Evolutionary conservation across 2,113 vertebrate species (phyloP).

Genomic region (Psittacula cyanocephala): DNA sequence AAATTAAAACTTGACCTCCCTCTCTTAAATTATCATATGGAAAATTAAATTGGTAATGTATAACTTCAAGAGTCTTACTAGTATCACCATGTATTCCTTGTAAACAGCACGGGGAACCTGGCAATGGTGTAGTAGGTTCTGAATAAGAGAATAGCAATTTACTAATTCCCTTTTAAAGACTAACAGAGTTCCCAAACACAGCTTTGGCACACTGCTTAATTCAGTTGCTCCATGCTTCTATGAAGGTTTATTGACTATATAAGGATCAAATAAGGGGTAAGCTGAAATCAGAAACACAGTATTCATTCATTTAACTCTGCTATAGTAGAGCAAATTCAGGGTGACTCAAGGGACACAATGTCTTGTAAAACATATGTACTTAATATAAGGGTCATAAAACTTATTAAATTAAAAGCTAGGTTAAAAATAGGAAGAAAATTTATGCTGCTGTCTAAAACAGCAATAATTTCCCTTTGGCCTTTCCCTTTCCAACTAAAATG

Average conservation of each 20-base stretch:
- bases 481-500: constrained; percentile 70
- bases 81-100: background rate
- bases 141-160: constrained; percentile 11
- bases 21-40: background rate
- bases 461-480: constrained; percentile 85
- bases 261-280: constrained; percentile 73
- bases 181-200: constrained; percentile 2
- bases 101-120: background rate
- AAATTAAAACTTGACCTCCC: background rate
- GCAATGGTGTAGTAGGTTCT: background rate
- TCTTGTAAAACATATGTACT: constrained; percentile 99
- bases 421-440: constrained; percentile 97
- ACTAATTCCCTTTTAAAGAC: constrained; percentile 47
- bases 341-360: constrained; percentile 91
- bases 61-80: background rate
- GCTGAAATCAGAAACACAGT: constrained; percentile 74
- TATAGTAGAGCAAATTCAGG: constrained; percentile 82
- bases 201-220: constrained; percentile 43
- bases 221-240: constrained; percentile 18
- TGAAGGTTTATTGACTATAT: constrained; percentile 55
- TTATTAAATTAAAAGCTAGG: constrained; percentile 98
- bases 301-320: constrained; percentile 79
- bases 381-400: constrained; percentile 97
- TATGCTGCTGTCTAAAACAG: constrained; percentile 88
- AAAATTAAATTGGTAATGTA: background rate